Evolutionary conservation across 2,797 vertebrate genomes (phyloP).

Genomic region (Arremon aurantiirostris): DNA sequence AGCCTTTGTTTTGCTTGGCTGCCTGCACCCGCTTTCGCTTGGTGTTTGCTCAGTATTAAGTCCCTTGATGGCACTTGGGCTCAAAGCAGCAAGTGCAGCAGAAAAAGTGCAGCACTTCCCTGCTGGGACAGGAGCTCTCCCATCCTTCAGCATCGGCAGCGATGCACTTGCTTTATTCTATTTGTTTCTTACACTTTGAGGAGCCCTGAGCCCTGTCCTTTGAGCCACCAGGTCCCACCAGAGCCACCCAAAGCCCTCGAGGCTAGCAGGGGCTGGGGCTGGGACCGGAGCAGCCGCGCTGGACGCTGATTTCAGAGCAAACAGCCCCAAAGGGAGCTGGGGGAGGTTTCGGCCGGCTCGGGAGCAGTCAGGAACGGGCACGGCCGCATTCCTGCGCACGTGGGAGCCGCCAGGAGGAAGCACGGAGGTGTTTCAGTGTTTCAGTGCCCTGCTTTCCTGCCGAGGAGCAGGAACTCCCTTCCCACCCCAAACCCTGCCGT

Average conservation of each 20-base stretch:
- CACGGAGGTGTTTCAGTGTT: background rate
- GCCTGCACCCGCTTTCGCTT: background rate
- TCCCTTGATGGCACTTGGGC: conserved; percentile 8
- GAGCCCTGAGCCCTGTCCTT: background rate
- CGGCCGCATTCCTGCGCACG: conserved; percentile 18
- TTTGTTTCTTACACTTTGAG: background rate
- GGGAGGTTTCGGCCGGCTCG: background rate
- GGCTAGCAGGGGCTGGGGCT: background rate
- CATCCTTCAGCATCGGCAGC: accelerated
- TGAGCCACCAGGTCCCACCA: accelerated
- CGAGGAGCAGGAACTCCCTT: background rate
- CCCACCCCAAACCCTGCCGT: background rate
- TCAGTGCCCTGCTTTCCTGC: background rate
- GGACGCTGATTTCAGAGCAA: background rate
- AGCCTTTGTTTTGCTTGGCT: conserved; percentile 45
- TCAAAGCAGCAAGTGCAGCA: conserved; percentile 11
- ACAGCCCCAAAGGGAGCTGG: background rate
- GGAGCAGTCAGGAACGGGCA: conserved; percentile 35
- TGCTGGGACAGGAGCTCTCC: background rate
- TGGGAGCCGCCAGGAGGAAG: conserved; percentile 17
- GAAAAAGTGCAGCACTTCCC: background rate
- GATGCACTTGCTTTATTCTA: background rate
- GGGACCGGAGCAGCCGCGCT: background rate
- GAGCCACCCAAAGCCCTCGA: accelerated
- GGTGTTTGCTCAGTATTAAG: conserved; percentile 31